These are phyloP conservation scores for Apostichopus japonicus DNA, from an alignment of 35 echinoderm and acorn worm genomes.

Conservation along the genomic window DNA sequence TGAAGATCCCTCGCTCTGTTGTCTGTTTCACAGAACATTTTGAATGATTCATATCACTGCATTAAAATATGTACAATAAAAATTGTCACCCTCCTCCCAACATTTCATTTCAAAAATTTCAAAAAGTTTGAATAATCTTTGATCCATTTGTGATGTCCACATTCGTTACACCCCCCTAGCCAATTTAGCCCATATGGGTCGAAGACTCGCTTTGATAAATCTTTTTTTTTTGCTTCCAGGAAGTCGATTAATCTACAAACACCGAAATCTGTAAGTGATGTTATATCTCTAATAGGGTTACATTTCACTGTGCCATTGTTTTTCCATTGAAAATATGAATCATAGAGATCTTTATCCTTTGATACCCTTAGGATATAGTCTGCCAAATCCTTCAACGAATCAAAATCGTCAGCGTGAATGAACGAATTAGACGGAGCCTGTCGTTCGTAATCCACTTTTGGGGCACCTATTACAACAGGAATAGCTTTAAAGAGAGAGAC, in stretches of 20 bases:
- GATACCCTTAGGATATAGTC: too few relatives aligned
- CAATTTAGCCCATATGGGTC: constrained; percentile 18
- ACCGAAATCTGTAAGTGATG: background rate
- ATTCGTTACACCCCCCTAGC: constrained; percentile 10
- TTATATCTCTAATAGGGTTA: background rate
- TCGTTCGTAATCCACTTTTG: constrained; percentile 39
- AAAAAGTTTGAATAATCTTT: too few relatives aligned
- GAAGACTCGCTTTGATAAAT: background rate
- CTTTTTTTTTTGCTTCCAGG: background rate
- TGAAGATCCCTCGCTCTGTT: too few relatives aligned
- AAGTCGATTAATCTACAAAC: background rate
- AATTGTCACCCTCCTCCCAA: too few relatives aligned
- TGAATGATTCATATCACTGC: too few relatives aligned
- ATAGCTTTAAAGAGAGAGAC: background rate
- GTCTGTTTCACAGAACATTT: too few relatives aligned
- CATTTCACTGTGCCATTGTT: background rate
- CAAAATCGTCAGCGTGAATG: too few relatives aligned
- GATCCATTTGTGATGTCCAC: too few relatives aligned
- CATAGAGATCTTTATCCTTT: too few relatives aligned
- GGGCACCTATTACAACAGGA: constrained; percentile 56
- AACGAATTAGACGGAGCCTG: constrained; percentile 50
- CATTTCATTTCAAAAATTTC: too few relatives aligned
- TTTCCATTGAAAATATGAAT: constrained; percentile 30
- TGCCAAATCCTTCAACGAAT: too few relatives aligned
- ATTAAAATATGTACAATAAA: too few relatives aligned